Evolutionary conservation across 2,113 vertebrate genomes (phyloP).

Genomic region (Egretta garzetta): DNA sequence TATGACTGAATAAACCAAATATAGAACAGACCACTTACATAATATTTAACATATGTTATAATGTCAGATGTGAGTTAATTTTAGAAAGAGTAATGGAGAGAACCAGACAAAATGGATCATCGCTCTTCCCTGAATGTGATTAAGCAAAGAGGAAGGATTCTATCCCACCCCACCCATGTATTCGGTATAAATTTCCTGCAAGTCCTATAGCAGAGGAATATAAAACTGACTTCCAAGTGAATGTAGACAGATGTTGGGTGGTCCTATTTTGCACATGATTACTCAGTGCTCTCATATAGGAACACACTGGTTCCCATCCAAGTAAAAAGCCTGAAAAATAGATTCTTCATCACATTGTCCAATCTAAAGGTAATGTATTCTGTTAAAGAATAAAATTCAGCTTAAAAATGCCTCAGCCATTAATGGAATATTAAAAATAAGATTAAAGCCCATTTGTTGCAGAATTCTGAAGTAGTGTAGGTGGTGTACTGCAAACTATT

Average conservation of each 20-base stretch:
- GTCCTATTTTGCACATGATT: conserved; percentile 59
- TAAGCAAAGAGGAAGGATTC: conserved; percentile 71
- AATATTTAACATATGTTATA: conserved; percentile 69
- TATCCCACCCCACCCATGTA: conserved; percentile 68
- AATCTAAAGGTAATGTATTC: background rate
- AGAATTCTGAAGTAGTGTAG: background rate
- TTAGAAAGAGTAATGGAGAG: conserved; percentile 65
- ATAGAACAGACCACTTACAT: conserved; percentile 65
- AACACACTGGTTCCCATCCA: background rate
- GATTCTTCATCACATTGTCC: background rate
- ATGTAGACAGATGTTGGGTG: conserved; percentile 68
- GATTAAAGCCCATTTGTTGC: background rate
- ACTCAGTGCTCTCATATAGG: background rate
- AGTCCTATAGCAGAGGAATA: conserved; percentile 36
- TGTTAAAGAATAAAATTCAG: background rate
- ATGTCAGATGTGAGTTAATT: conserved; percentile 70
- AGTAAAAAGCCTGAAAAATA: conserved; percentile 31
- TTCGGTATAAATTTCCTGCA: conserved; percentile 52
- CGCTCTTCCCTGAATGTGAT: conserved; percentile 55
- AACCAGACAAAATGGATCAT: conserved; percentile 66
- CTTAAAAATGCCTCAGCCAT: background rate
- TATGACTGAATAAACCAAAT: conserved; percentile 66
- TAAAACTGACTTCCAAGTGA: conserved; percentile 55
- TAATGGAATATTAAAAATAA: background rate
- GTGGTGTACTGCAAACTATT: background rate